Evolutionary conservation across 2,888 invertebrate genomes (phyloP), one percentile per base, ranked within the genome.

Genomic region (Theretra japonica): DNA sequence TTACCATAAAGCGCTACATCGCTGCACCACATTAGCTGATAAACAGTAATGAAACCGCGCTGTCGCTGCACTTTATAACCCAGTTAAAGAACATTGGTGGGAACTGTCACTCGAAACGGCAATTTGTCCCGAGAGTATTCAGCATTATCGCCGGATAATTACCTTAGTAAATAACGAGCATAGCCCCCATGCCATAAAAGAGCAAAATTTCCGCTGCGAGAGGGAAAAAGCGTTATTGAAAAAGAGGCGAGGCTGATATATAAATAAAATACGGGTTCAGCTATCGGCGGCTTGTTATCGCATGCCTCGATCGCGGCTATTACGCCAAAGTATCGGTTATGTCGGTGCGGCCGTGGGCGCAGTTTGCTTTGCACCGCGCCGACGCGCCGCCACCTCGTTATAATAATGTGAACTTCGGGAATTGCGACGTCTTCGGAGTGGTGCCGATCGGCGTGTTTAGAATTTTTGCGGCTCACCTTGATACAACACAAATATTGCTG

Each of bases 221-320:
- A 88, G 86, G 88, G 90, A 92, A 93, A 93, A 92, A 90, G 92
- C 92, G 88, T 93, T 94, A 94, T 94, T 93, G 93, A 94, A 94
- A 94, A 94, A 92, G 91, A 92, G 88, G 89, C 90, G 89, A 91
- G 76, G 88, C 88, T 88, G 91, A 92, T 92, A 91, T 93, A 94
- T 94, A 94, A 94, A 94, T 94, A 94, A 94, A 94, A 94, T 94
- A 94, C 94, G 93, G 90, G 93, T 93, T 93, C 92, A 94, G 92
- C 92, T 94, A 94, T 94, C 94, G 94, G 90, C 92, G 93, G 93
- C 94, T 94, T 94, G 94, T 94, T 94, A 94, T 94, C 94, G 94
- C 92, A 94, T 93, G 94, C 93, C 92, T 91, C 84, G 87, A 93
- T 93, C 91, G 88, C 80, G 80, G 90, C 88, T 90, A 92, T 93